These are phyloP conservation scores for Penaeus japonicus DNA, from an alignment of 1,140 invertebrate genomes.

Conservation along the genomic window DNA sequence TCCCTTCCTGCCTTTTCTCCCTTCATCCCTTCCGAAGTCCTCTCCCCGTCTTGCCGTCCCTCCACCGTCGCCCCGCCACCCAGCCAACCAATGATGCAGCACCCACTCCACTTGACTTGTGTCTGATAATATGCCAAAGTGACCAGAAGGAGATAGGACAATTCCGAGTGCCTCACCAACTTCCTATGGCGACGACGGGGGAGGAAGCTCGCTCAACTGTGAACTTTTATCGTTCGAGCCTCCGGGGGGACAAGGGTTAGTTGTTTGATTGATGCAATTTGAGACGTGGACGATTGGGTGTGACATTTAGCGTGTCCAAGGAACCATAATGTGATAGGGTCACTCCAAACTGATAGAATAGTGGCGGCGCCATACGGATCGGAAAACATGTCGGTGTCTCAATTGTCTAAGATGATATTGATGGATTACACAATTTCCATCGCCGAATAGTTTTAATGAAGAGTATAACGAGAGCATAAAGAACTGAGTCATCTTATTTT, in stretches of 20 bases:
- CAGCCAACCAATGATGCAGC: too few relatives aligned
- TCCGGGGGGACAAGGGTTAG: background rate
- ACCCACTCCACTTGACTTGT: conserved; percentile 11
- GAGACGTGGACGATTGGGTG: conserved; percentile 17
- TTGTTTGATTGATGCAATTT: conserved; percentile 36
- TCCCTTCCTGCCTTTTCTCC: too few relatives aligned
- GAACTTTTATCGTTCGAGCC: background rate
- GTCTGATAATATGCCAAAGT: conserved; percentile 32
- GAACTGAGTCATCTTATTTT: too few relatives aligned
- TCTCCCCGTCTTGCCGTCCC: too few relatives aligned
- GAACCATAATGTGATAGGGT: background rate
- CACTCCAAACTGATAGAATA: conserved; percentile 12
- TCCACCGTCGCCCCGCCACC: too few relatives aligned
- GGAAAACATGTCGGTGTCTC: background rate
- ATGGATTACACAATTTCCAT: too few relatives aligned
- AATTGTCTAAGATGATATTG: too few relatives aligned
- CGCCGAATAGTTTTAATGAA: too few relatives aligned
- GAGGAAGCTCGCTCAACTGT: background rate
- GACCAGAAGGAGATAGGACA: conserved; percentile 32
- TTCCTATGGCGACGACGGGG: conserved; percentile 9
- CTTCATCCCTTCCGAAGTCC: too few relatives aligned
- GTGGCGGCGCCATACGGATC: background rate
- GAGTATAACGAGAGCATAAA: too few relatives aligned
- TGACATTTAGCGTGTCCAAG: conserved; percentile 11
- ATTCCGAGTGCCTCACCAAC: background rate